Conservation (phyloP, 2,797 vertebrate genomes). For the Gorsachius magnificus region DNA sequence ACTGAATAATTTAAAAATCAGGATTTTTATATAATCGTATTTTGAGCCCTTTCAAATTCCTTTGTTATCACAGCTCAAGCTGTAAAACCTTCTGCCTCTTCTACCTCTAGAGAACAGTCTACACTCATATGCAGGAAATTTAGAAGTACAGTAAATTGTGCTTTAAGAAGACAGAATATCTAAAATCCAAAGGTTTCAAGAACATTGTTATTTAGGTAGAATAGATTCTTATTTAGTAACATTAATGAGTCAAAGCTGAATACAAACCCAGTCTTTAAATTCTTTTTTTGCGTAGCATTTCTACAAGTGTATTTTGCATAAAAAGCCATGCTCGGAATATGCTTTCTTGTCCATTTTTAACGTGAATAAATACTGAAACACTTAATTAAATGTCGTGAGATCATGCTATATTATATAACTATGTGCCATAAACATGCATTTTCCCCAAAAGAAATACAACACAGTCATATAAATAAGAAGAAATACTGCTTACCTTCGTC, state of each 20-base stretch:
- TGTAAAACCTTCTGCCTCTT: not conserved
- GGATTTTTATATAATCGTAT: not conserved
- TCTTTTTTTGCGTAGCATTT: not conserved
- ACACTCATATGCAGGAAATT: not conserved
- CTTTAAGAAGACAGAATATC: not conserved
- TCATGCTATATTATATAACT: not conserved
- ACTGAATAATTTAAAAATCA: not conserved
- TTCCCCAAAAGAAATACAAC: not conserved
- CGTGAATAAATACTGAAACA: not conserved
- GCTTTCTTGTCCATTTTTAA: not conserved
- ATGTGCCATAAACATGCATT: not conserved
- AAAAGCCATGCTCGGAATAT: not conserved
- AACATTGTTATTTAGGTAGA: not conserved
- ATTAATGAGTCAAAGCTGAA: not conserved
- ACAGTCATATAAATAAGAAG: not conserved
- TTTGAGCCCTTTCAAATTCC: not conserved
- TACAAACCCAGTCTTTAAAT: not conserved
- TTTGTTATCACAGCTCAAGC: constrained; percentile 40
- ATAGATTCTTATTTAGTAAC: not conserved
- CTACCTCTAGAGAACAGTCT: not conserved
- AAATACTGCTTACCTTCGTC: constrained; percentile 66
- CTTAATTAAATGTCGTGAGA: not conserved
- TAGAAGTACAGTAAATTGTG: not conserved
- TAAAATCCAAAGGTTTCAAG: not conserved
- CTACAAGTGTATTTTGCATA: not conserved